Evolutionary conservation across 2,113 vertebrate species (phyloP).

Genomic region (Saccopteryx bilineata): DNA sequence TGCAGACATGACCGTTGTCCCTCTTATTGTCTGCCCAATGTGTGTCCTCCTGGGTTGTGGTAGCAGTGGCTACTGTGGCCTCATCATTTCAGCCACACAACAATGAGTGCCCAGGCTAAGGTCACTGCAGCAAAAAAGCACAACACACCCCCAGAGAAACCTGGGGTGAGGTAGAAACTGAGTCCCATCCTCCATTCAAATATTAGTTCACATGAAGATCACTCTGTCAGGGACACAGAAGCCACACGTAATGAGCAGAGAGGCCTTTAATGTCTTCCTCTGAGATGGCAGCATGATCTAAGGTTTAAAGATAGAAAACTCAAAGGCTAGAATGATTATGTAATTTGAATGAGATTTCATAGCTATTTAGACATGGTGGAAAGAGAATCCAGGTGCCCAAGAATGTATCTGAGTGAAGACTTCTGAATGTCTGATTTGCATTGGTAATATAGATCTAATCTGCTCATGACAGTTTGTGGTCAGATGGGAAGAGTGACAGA

Average conservation of each 20-base stretch:
- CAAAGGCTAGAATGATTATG: background rate
- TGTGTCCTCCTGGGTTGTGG: no score
- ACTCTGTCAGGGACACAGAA: background rate
- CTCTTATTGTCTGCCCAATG: fast-evolving
- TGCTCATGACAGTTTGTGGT: background rate
- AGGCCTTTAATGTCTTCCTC: conserved; percentile 52
- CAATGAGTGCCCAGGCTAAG: background rate
- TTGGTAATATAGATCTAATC: background rate
- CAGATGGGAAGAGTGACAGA: background rate
- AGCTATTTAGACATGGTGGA: background rate
- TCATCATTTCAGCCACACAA: fast-evolving
- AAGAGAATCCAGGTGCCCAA: background rate
- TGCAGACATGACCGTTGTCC: background rate
- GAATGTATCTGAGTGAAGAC: background rate
- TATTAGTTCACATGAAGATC: background rate
- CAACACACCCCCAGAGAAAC: fast-evolving
- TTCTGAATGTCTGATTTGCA: background rate
- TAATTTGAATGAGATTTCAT: conserved; percentile 40
- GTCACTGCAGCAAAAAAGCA: background rate
- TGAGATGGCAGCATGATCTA: background rate
- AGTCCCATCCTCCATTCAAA: background rate
- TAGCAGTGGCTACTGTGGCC: fast-evolving
- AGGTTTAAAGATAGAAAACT: conserved; percentile 46
- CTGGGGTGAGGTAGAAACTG: background rate
- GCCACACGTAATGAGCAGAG: background rate